A percentile compares a stretch with the other conserved stretches of the same genome.
These are phyloP conservation scores for Stigmatopora nigra DNA, from an alignment of 2,113 vertebrate genomes.

Conservation along the genomic window DNA sequence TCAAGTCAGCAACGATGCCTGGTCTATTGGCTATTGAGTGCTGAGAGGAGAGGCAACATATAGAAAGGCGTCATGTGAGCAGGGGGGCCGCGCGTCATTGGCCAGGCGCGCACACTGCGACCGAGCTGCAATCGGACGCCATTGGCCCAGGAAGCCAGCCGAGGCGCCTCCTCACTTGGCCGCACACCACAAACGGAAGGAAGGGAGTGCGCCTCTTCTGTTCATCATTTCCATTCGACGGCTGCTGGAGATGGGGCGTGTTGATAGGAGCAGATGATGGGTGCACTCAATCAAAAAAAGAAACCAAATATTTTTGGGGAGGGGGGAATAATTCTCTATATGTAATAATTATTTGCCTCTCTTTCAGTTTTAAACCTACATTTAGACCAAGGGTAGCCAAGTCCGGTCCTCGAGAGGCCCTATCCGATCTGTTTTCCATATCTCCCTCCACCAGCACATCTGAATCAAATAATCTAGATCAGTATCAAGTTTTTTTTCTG, in stretches of 20 bases:
- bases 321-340: no score
- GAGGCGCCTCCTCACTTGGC: slow-evolving; percentile 65
- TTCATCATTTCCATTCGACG: slow-evolving; percentile 58
- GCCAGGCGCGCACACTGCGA: slow-evolving; percentile 67
- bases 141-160: slow-evolving; percentile 75
- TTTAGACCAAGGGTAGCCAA: no score
- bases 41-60: slow-evolving; percentile 69
- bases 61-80: slow-evolving; percentile 81
- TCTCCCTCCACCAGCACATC: no score
- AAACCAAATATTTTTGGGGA: not conserved
- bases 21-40: slow-evolving; percentile 75
- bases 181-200: slow-evolving; percentile 75
- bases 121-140: slow-evolving; percentile 71
- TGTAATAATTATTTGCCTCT: not conserved
- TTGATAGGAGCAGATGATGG: no score
- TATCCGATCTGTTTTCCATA: no score
- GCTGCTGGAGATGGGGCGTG: not conserved
- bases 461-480: no score
- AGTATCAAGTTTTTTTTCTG: no score
- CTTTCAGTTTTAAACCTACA: not conserved
- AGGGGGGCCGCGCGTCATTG: slow-evolving; percentile 72
- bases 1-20: slow-evolving; percentile 71
- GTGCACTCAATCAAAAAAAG: not conserved
- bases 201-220: slow-evolving; percentile 66
- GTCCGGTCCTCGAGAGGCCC: no score